Conservation (phyloP, 2,888 invertebrate genomes). For the Scelioninae gen. 1 region DNA sequence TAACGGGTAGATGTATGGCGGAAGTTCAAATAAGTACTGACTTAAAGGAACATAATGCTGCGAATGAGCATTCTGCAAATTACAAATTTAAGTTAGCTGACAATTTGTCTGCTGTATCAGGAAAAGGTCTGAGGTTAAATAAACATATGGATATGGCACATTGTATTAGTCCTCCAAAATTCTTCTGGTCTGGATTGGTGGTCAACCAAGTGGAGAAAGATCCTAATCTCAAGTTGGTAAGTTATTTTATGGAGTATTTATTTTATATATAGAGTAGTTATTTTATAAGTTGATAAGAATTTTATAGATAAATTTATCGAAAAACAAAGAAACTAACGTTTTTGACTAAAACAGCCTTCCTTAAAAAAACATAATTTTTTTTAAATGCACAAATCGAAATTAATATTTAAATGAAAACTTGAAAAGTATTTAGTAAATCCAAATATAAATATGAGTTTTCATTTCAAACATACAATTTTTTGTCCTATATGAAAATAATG, state of each 20-base stretch:
- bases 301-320: not conserved
- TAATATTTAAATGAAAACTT: too few relatives aligned
- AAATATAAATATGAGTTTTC: too few relatives aligned
- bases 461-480: too few relatives aligned
- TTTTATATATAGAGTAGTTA: not conserved
- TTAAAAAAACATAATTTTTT: too few relatives aligned
- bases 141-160: not conserved
- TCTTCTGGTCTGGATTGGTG: conserved; percentile 10
- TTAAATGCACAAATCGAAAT: too few relatives aligned
- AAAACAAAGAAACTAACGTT: too few relatives aligned
- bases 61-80: too few relatives aligned
- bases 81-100: not conserved
- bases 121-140: not conserved
- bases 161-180: not conserved
- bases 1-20: not conserved
- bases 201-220: not conserved
- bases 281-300: not conserved
- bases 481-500: too few relatives aligned
- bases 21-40: not conserved
- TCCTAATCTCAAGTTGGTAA: conserved; percentile 18
- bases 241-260: not conserved
- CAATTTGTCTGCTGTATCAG: not conserved
- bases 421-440: too few relatives aligned
- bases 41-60: not conserved
- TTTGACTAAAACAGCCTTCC: too few relatives aligned